Conservation (phyloP, 2,888 invertebrate species). For the Amaurobius ferox region DNA sequence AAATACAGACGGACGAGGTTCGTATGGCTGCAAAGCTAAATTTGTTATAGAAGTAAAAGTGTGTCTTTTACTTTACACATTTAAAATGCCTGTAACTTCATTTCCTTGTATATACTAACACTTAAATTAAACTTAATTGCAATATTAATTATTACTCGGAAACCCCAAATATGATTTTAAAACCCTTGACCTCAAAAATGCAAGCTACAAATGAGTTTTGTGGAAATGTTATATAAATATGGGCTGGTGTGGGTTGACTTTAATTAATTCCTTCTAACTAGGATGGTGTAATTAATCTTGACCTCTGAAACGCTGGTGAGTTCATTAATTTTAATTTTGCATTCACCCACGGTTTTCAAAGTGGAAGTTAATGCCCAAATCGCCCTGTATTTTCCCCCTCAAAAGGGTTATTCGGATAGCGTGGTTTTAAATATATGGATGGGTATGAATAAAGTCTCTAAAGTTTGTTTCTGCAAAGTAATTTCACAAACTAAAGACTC, state of each 20-base stretch:
- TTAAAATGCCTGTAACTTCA: too few relatives aligned
- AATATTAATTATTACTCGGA: too few relatives aligned
- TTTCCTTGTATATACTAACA: too few relatives aligned
- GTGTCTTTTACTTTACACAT: too few relatives aligned
- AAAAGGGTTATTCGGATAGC: neutral
- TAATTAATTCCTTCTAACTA: neutral
- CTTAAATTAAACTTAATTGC: too few relatives aligned
- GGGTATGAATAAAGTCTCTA: neutral
- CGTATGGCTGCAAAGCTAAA: too few relatives aligned
- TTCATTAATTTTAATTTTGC: conserved; percentile 2
- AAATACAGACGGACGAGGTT: too few relatives aligned
- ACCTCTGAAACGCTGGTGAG: neutral
- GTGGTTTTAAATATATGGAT: neutral
- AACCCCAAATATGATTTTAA: neutral
- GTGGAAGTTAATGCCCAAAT: neutral
- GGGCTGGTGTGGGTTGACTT: neutral
- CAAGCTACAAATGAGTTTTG: neutral
- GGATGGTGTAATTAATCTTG: neutral
- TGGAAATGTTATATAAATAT: neutral
- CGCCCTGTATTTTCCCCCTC: neutral
- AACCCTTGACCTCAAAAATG: neutral
- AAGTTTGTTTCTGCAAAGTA: too few relatives aligned
- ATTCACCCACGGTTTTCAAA: neutral
- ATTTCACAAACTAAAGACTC: too few relatives aligned
- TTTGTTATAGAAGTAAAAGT: too few relatives aligned